phyloP scores from a whole-genome alignment of 30 jellyfish, hydroid and myxozoan genomes.

The Aurelia aurita complex sp. Pacific region DNA sequence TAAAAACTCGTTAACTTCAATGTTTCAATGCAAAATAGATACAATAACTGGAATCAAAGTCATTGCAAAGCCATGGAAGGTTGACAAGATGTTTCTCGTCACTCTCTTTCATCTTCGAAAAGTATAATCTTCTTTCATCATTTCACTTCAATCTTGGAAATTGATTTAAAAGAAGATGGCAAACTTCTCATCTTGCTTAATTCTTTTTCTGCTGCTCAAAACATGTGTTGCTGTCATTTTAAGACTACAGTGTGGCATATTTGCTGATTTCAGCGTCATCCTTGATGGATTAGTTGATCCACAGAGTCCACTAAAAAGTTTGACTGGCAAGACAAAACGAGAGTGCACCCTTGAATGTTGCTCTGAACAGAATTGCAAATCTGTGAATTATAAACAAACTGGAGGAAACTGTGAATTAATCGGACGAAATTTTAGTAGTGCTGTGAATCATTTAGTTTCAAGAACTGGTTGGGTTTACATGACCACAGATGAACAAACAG shows the following conservation, averaged over 20 bases:
- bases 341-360: conserved; percentile 39
- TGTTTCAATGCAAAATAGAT: too few species aligned
- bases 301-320: conserved; percentile 5
- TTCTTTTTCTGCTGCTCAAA: background rate
- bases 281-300: conserved; percentile 14
- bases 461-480: conserved; percentile 30
- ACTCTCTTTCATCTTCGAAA: too few species aligned
- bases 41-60: too few species aligned
- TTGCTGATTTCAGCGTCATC: conserved; percentile 14
- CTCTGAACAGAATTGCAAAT: conserved; percentile 13
- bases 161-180: background rate
- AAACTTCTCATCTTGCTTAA: background rate
- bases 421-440: conserved; percentile 8
- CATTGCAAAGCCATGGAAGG: too few species aligned
- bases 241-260: background rate
- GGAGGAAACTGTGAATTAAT: conserved; percentile 47
- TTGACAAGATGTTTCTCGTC: too few species aligned
- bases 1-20: too few species aligned
- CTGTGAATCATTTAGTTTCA: background rate
- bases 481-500: conserved; percentile 17
- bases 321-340: conserved; percentile 13
- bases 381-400: conserved; percentile 28
- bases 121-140: too few species aligned
- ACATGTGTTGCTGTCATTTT: background rate
- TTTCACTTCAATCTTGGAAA: too few species aligned